A percentile compares a stretch with the other conserved stretches of the same genome.
These are phyloP conservation scores for Oostethus manadensis DNA, from an alignment of 2,113 vertebrate species.

Conservation along the genomic window DNA sequence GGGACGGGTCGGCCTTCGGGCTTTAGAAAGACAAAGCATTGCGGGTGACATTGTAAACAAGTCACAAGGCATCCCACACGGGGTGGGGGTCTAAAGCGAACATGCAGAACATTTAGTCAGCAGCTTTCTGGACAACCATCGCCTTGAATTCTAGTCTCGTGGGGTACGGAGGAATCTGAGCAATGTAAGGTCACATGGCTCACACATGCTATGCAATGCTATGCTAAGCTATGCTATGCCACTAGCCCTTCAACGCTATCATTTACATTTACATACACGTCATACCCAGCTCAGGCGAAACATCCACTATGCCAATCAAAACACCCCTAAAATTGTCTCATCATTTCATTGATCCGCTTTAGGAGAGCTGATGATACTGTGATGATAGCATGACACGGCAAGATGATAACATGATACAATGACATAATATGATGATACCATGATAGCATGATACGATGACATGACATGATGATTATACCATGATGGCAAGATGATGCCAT, in stretches of 20 bases:
- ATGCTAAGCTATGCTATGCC: conserved; percentile 49
- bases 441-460: too few species aligned
- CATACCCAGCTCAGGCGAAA: too few species aligned
- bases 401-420: too few species aligned
- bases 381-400: too few species aligned
- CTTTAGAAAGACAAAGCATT: conserved; percentile 38
- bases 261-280: background rate
- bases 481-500: too few species aligned
- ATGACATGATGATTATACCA: too few species aligned
- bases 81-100: background rate
- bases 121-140: conserved; percentile 15
- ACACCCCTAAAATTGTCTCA: too few species aligned
- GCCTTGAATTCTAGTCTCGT: conserved; percentile 46
- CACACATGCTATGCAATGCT: too few species aligned
- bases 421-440: conserved; percentile 10
- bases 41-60: conserved; percentile 58
- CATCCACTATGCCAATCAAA: too few species aligned
- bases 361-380: too few species aligned
- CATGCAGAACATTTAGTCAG: conserved; percentile 4
- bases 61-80: conserved; percentile 62
- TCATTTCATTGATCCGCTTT: too few species aligned
- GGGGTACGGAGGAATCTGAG: conserved; percentile 59
- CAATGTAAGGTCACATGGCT: conserved; percentile 58
- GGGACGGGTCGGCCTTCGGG: conserved; percentile 47
- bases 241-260: conserved; percentile 29